These are phyloP conservation scores for Perognathus longimembris DNA, from an alignment of 2,113 vertebrate species.

Conservation along the genomic window DNA sequence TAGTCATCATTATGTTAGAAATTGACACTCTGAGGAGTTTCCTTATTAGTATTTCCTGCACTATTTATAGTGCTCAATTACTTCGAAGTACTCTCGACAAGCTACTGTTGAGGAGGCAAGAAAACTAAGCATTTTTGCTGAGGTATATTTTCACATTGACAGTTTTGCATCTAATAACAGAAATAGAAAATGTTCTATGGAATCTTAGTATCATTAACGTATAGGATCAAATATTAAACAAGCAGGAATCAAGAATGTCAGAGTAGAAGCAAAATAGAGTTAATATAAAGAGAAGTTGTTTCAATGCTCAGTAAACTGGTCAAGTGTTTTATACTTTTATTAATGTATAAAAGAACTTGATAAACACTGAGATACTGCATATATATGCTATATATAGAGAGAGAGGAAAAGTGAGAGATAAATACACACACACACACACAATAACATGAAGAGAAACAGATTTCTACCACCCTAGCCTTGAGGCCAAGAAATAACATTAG, in stretches of 20 bases:
- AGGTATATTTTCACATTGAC: slow-evolving; percentile 6
- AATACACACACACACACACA: no score
- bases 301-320: not conserved
- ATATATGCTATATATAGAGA: no score
- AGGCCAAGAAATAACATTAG: not conserved
- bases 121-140: not conserved
- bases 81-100: not conserved
- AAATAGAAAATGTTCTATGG: not conserved
- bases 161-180: not conserved
- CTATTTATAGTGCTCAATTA: not conserved
- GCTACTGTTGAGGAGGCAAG: not conserved
- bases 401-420: no score
- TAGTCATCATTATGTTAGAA: not conserved
- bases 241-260: not conserved
- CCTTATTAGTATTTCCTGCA: not conserved
- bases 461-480: not conserved
- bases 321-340: not conserved
- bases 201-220: not conserved
- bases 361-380: no score
- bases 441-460: not conserved
- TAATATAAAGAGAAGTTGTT: not conserved
- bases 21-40: not conserved
- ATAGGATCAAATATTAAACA: slow-evolving; percentile 38
- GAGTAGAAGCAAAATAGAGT: not conserved
- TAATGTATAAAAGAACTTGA: not conserved